These are phyloP conservation scores for Leguminivora glycinivorella DNA, from an alignment of 1,140 invertebrate species.

Conservation along the genomic window DNA sequence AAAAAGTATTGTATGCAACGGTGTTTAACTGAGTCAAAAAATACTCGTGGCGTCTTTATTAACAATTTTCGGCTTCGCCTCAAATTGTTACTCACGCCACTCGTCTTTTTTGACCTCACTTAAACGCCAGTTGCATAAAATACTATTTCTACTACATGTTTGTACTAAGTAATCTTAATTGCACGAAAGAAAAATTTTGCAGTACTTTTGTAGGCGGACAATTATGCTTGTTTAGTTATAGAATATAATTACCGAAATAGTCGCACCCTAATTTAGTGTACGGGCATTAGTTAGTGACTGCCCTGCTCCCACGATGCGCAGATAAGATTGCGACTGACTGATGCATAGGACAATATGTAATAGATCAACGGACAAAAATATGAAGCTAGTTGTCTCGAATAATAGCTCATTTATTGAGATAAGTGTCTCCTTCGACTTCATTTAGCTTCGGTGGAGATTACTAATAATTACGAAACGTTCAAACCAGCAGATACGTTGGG, in stretches of 20 bases:
- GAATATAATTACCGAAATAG: constrained; percentile 33
- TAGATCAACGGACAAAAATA: constrained; percentile 67
- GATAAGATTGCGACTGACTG: constrained; percentile 75
- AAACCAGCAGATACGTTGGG: constrained; percentile 29
- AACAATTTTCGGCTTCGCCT: too few species aligned
- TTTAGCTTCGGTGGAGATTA: constrained; percentile 46
- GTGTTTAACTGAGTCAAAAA: too few species aligned
- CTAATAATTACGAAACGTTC: constrained; percentile 27
- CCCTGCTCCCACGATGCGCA: constrained; percentile 69
- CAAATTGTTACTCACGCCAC: too few species aligned
- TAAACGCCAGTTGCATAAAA: too few species aligned
- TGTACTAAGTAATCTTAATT: too few species aligned
- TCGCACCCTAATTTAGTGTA: constrained; percentile 52
- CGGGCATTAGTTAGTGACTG: constrained; percentile 50
- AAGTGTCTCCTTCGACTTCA: constrained; percentile 56
- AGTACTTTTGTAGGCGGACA: too few species aligned
- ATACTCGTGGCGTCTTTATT: too few species aligned
- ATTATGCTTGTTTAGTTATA: too few species aligned
- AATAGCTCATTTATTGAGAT: constrained; percentile 71
- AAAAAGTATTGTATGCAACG: too few species aligned
- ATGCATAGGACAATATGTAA: constrained; percentile 74
- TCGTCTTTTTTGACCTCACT: too few species aligned
- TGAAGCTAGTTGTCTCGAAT: constrained; percentile 54
- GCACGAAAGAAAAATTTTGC: too few species aligned
- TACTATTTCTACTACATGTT: too few species aligned